These are phyloP conservation scores for Diplodus sargus DNA, from an alignment of 2,797 vertebrate genomes.

Conservation along the genomic window DNA sequence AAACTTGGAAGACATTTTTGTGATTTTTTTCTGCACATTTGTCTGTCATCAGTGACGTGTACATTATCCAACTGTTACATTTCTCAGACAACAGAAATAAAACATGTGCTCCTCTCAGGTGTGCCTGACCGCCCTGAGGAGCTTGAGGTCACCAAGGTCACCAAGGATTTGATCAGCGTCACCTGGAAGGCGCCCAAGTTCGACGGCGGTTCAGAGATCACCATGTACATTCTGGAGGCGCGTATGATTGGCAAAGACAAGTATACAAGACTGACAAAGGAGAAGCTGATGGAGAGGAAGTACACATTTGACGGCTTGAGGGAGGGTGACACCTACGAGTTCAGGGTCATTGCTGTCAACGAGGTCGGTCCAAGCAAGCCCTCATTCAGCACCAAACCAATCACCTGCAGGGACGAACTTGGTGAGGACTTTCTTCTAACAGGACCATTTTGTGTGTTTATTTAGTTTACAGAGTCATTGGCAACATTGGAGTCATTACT, in stretches of 20 bases:
- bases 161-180: conserved; percentile 90
- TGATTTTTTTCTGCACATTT: background rate
- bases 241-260: conserved; percentile 98
- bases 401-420: conserved; percentile 96
- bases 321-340: conserved; percentile 96
- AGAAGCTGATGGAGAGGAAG: conserved; percentile 92
- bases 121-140: conserved; percentile 98
- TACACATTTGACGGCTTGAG: conserved; percentile 91
- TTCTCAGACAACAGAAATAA: background rate
- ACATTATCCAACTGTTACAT: background rate
- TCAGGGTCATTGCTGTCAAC: conserved; percentile 95
- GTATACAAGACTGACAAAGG: conserved; percentile 92
- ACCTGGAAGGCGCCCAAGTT: conserved; percentile 95
- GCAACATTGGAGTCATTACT: background rate
- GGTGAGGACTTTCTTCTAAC: conserved; percentile 81
- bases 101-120: conserved; percentile 77
- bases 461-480: background rate
- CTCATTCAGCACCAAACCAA: conserved; percentile 95
- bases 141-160: conserved; percentile 92
- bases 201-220: conserved; percentile 96
- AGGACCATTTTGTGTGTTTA: background rate
- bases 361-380: conserved; percentile 96
- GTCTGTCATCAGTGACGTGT: background rate
- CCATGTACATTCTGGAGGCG: conserved; percentile 93
- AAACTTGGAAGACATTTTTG: no score